Evolutionary conservation across 2,113 vertebrate species (phyloP), one percentile per base, ranked within the genome.

Genomic region (Salminus brasiliensis): DNA sequence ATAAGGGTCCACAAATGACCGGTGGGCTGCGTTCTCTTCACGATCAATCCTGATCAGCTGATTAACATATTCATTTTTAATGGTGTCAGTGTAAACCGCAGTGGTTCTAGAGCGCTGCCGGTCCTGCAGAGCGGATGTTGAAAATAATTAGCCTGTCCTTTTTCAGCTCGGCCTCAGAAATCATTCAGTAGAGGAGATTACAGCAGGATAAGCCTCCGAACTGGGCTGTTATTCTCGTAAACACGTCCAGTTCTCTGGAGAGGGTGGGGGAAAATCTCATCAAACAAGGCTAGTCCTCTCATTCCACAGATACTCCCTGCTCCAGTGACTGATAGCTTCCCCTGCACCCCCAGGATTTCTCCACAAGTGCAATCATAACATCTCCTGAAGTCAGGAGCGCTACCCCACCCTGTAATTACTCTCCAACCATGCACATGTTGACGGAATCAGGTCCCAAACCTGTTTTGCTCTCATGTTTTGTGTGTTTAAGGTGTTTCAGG

Each of bases 51-150:
- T n/a, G n/a, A n/a, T n/a, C n/a, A n/a, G n/a, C n/a, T n/a, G n/a
- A n/a, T n/a, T n/a, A n/a, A n/a, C n/a, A n/a, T n/a, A n/a, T n/a
- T 15, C 43, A 9, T 83, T 84, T 86, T 81, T 84, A n/a, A 52
- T 1, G 6, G 13, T 63, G 79, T 45, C 82, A 85, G 87, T 89
- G 90, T 84, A 87, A 90, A 89, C 81, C 65, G 79, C 82, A 74
- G 82, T 83, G 81, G 79, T 80, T 76, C 78, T 86, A 78, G 63
- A 68, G 74, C 30, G 82, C 16, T 1, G 21, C 30, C 32, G 34
- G 60, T 13, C 16, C 1, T 63, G 18, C 16, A 34, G 1, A 21
- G 30, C 5, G 57, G 16, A 29, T 60, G 57, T 27, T 9, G 27
- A 60, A 30, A 49, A 60, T 60, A 60, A 60, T 60, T 62, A 30